These are phyloP conservation scores for Apogon hyalosoma DNA, from an alignment of 2,797 vertebrate genomes.

Conservation along the genomic window DNA sequence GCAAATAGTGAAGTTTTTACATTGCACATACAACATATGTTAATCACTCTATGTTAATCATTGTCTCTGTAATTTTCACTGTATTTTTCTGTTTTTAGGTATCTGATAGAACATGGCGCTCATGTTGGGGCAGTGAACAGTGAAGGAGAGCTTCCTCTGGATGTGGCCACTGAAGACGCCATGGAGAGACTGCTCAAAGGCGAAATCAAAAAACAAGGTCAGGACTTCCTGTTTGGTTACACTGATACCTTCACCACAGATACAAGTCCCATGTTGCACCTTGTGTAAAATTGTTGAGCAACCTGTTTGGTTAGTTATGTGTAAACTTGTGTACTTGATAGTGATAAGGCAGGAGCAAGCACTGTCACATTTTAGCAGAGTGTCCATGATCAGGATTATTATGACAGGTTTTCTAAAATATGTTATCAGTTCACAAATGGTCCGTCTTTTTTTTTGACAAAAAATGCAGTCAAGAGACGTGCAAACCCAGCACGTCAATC, in stretches of 20 bases:
- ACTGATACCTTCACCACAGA: not conserved
- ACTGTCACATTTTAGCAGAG: not conserved
- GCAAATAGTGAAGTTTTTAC: not conserved
- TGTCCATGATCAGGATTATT: not conserved
- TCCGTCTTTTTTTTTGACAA: too few species aligned
- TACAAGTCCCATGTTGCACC: not conserved
- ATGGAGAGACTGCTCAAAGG: conserved; percentile 87
- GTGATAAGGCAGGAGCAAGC: not conserved
- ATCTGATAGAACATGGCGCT: conserved; percentile 82
- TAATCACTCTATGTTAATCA: not conserved
- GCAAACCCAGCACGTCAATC: too few species aligned
- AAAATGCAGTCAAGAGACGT: too few species aligned
- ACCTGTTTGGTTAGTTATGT: too few species aligned
- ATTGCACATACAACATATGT: not conserved
- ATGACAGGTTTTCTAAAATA: too few species aligned
- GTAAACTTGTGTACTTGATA: not conserved
- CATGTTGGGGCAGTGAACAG: conserved; percentile 87
- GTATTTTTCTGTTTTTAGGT: conserved; percentile 45
- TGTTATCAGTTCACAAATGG: too few species aligned
- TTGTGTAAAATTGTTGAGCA: not conserved
- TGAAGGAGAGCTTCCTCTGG: conserved; percentile 89
- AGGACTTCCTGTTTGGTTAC: not conserved
- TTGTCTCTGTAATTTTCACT: not conserved
- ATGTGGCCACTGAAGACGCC: conserved; percentile 87
- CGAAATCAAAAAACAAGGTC: conserved; percentile 90